Evolutionary conservation across 2,888 invertebrate genomes (phyloP), one percentile per base, ranked within the genome.

Genomic region (Horisme vitalbata): DNA sequence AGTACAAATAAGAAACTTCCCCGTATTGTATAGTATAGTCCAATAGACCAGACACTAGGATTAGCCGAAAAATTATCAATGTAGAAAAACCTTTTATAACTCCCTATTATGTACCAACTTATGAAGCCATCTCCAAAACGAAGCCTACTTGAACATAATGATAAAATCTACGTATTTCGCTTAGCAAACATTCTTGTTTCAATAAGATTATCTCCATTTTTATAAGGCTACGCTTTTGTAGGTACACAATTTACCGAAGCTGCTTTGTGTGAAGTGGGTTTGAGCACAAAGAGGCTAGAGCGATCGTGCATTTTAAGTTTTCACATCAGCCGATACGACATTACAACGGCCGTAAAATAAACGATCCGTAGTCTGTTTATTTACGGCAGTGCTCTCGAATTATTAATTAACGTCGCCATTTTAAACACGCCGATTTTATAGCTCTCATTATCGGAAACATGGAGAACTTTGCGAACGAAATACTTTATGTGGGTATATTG

Each of bases 201-300:
- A 61, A 64, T 61, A 59, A 57, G 59, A 68, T 62, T 55, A 64
- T 68, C 52, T 59, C 41, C 44, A 50, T 63, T 63, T 65, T 65
- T 62, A 59, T 55, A 59, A 24, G 34, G 44, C 45, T 41, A 48
- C 51, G 52, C 54, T 61, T 60, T 61, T 61, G 56, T n/a, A n/a
- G n/a, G n/a, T 64, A 51, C 39, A 63, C 54, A 59, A 59, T 65
- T 59, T 60, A 63, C 53, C 46, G 46, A 52, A 39, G 44, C 39
- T 53, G 53, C 49, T 58, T 58, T 58, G 49, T 61, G 49, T 53
- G 55, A 57, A 60, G 41, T 48, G 41, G 48, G 45, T 53, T 45
- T 35, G 46, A 55, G 51, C 38, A 59, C 51, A 59, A 64, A 60
- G 43, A 54, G 51, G 35, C 38, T 35, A 35, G 34, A 58, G 41